Evolutionary conservation across 2,797 vertebrate genomes (phyloP).

Genomic region (Okamejei kenojei): DNA sequence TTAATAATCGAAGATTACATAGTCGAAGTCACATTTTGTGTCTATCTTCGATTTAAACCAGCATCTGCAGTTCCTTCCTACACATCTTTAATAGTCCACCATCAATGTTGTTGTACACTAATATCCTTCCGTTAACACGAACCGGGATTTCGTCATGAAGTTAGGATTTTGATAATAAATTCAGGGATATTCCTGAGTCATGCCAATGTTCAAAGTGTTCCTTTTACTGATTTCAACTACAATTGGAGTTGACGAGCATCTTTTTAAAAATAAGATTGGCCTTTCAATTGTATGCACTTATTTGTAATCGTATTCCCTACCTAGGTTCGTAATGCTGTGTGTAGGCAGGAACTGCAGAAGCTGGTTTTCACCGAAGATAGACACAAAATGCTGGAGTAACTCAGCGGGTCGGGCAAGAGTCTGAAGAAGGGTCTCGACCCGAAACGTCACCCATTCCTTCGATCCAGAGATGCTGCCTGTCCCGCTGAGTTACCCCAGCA

Average conservation of each 20-base stretch:
- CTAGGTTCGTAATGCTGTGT: background rate
- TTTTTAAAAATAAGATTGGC: background rate
- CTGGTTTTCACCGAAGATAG: no score
- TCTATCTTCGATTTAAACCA: no score
- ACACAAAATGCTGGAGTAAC: no score
- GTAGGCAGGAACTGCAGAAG: no score
- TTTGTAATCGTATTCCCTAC: background rate
- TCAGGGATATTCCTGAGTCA: background rate
- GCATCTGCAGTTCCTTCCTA: no score
- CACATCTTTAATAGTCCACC: background rate
- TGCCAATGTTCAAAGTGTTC: background rate
- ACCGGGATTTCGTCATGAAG: background rate
- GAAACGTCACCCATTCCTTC: no score
- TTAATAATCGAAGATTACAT: background rate
- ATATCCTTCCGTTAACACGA: background rate
- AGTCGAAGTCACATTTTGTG: no score
- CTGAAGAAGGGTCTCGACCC: no score
- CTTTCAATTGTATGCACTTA: background rate
- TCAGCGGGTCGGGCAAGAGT: no score
- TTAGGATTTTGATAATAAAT: background rate
- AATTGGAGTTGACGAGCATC: background rate
- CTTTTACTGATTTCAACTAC: background rate
- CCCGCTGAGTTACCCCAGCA: no score
- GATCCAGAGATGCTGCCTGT: no score
- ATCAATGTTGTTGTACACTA: background rate